Evolutionary conservation across 2,888 invertebrate species (phyloP).

Genomic region (Folsomia candida): DNA sequence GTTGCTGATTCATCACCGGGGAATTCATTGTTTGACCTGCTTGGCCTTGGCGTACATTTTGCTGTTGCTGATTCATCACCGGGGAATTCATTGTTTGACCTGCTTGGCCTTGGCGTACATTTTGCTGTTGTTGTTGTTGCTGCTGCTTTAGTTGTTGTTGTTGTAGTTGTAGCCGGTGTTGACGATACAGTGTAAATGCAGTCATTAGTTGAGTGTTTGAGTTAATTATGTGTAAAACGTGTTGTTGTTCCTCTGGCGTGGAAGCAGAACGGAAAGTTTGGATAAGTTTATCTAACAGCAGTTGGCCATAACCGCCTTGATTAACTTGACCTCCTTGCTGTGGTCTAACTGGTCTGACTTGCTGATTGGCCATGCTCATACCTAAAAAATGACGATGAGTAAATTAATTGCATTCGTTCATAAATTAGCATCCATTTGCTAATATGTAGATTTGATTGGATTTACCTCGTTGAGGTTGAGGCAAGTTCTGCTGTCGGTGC

Average conservation of each 20-base stretch:
- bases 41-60: too few species aligned
- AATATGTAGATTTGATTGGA: too few species aligned
- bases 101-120: too few species aligned
- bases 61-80: too few species aligned
- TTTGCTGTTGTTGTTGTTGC: constrained; percentile 52
- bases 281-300: constrained; percentile 73
- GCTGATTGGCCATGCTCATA: constrained; percentile 47
- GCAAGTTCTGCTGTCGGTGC: constrained; percentile 42
- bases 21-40: too few species aligned
- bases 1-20: too few species aligned
- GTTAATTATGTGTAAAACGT: constrained; percentile 83
- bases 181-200: constrained; percentile 85
- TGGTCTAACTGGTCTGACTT: constrained; percentile 51
- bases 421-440: too few species aligned
- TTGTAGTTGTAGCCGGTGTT: constrained; percentile 57
- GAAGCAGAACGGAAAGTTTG: constrained; percentile 84
- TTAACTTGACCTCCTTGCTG: constrained; percentile 39
- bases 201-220: constrained; percentile 94
- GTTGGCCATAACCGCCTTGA: constrained; percentile 47
- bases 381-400: neutral
- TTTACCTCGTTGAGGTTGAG: constrained; percentile 42
- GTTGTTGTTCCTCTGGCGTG: constrained; percentile 87
- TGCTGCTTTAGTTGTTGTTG: constrained; percentile 48
- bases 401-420: constrained; percentile 12
- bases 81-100: too few species aligned